Percentiles rank a stretch among this genome's conserved stretches.
These are phyloP conservation scores for Galbula dea DNA, from an alignment of 2,113 vertebrate species.

Conservation along the genomic window DNA sequence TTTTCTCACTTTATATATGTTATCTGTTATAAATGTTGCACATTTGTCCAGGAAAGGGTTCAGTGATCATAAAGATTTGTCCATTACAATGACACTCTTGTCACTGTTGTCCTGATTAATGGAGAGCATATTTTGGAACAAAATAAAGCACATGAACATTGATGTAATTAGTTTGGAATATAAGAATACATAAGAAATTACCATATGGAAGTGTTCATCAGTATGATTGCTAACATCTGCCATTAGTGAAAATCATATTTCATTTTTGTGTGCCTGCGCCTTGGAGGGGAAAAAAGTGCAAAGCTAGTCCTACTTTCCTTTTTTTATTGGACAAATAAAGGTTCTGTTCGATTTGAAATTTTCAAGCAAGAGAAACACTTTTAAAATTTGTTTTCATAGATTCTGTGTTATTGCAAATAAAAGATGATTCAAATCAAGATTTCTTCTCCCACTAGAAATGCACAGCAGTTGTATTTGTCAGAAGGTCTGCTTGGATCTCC, in stretches of 20 bases:
- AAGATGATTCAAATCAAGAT: neutral
- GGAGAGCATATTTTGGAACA: neutral
- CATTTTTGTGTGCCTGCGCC: neutral
- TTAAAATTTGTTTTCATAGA: neutral
- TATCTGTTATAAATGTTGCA: neutral
- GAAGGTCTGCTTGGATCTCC: neutral
- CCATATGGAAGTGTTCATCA: neutral
- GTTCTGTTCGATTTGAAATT: neutral
- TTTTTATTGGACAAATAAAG: neutral
- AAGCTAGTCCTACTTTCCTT: neutral
- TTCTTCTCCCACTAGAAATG: neutral
- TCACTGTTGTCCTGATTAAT: neutral
- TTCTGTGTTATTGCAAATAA: neutral
- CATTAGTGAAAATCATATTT: neutral
- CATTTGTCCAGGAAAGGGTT: neutral
- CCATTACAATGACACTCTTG: neutral
- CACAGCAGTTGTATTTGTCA: neutral
- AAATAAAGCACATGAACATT: neutral
- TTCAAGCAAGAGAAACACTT: neutral
- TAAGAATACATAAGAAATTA: neutral
- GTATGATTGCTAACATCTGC: neutral
- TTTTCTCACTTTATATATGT: conserved; percentile 1
- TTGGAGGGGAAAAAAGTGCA: neutral
- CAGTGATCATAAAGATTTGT: neutral
- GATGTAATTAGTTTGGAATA: neutral